Evolutionary conservation across 2,797 vertebrate genomes (phyloP).

Genomic region (Cryptoprocta ferox): DNA sequence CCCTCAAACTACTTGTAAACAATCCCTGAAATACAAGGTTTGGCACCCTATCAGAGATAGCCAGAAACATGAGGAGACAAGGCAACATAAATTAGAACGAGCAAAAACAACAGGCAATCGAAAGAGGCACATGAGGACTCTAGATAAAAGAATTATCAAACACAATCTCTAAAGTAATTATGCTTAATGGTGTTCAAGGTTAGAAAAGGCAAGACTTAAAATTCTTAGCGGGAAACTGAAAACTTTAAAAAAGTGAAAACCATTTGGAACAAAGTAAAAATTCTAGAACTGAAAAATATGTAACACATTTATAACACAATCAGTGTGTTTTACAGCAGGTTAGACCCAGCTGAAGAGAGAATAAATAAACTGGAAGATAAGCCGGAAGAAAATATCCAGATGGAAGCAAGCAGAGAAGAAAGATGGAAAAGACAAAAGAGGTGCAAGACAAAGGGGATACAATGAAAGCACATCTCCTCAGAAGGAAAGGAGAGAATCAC

Average conservation of each 20-base stretch:
- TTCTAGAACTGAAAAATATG: neutral
- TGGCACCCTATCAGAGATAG: neutral
- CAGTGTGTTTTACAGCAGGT: neutral
- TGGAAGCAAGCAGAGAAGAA: neutral
- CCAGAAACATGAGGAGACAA: neutral
- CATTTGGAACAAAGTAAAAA: neutral
- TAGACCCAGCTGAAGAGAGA: neutral
- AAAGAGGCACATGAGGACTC: neutral
- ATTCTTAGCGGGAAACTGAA: neutral
- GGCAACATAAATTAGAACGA: neutral
- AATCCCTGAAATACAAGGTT: neutral
- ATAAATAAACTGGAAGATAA: neutral
- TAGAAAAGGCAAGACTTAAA: neutral
- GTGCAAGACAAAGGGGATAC: neutral
- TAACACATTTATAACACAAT: neutral
- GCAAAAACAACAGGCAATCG: neutral
- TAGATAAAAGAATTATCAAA: neutral
- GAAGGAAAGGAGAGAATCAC: neutral
- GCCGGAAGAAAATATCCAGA: neutral
- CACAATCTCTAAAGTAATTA: neutral
- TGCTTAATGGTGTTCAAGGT: neutral
- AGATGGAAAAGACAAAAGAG: neutral
- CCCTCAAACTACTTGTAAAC: neutral
- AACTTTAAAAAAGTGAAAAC: neutral
- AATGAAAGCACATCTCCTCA: neutral